These are phyloP conservation scores for Drosophila obscura DNA, from an alignment of 1,140 invertebrate genomes.

Conservation along the genomic window DNA sequence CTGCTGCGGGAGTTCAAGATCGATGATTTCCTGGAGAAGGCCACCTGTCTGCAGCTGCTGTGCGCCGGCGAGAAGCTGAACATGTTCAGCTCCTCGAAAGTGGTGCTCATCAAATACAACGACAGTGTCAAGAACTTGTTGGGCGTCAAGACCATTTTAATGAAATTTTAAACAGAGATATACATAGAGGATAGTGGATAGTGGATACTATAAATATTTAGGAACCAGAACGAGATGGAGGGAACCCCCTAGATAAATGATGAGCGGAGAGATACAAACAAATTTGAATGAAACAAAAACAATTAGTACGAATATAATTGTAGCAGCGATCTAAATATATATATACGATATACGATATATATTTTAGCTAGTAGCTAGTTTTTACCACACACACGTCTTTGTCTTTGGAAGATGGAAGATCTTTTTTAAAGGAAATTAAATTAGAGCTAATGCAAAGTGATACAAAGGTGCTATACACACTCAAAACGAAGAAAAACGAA, in stretches of 20 bases:
- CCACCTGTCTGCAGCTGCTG: slow-evolving; percentile 90
- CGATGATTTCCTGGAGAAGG: slow-evolving; percentile 91
- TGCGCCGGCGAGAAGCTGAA: slow-evolving; percentile 91
- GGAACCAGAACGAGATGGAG: slow-evolving; percentile 4
- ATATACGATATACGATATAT: slow-evolving; percentile 47
- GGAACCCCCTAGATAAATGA: slow-evolving; percentile 38
- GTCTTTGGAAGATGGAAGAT: slow-evolving; percentile 70
- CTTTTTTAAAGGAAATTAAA: slow-evolving; percentile 63
- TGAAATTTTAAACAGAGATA: slow-evolving; percentile 75
- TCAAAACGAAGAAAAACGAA: slow-evolving; percentile 47
- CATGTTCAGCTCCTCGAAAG: slow-evolving; percentile 89
- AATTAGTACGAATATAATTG: slow-evolving; percentile 60
- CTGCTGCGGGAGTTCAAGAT: slow-evolving; percentile 90
- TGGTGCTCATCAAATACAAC: slow-evolving; percentile 92
- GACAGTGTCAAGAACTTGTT: slow-evolving; percentile 87
- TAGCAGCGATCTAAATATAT: slow-evolving; percentile 27
- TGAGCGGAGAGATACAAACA: slow-evolving; percentile 31
- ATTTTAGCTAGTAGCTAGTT: slow-evolving; percentile 63
- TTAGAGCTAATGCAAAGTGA: slow-evolving; percentile 82
- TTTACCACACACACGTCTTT: slow-evolving; percentile 56
- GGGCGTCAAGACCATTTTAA: slow-evolving; percentile 83
- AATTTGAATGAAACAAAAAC: slow-evolving; percentile 30
- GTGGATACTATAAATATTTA: not conserved
- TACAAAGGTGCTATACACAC: slow-evolving; percentile 83
- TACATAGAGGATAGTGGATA: not conserved